phyloP scores from a whole-genome alignment of 2,113 vertebrate species.

The Xenopus laevis region DNA sequence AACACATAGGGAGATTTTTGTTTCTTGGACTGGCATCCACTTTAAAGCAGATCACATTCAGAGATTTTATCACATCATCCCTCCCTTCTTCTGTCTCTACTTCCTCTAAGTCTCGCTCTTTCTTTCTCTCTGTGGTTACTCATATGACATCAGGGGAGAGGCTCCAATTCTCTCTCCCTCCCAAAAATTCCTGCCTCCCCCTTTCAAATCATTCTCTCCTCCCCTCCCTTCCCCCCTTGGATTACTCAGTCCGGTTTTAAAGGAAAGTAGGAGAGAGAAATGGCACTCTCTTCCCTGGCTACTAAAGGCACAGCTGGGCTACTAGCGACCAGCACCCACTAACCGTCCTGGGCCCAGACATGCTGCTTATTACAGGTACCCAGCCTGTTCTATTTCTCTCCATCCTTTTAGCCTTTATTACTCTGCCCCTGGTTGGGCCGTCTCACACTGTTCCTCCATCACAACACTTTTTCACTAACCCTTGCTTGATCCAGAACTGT shows the following conservation, averaged over 20 bases:
- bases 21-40: too few relatives aligned
- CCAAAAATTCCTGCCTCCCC: constrained; percentile 41
- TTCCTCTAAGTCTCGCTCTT: constrained; percentile 10
- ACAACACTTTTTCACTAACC: neutral
- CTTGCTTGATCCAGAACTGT: neutral
- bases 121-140: constrained; percentile 32
- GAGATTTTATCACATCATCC: constrained; percentile 13
- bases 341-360: constrained; percentile 34
- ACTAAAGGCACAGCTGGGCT: constrained; percentile 32
- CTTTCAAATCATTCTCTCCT: constrained; percentile 9
- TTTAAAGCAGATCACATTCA: neutral
- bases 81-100: constrained; percentile 14
- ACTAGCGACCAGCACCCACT: constrained; percentile 22
- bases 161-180: constrained; percentile 41
- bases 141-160: constrained; percentile 41
- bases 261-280: constrained; percentile 34
- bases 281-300: constrained; percentile 37
- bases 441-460: constrained; percentile 8
- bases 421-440: constrained; percentile 7
- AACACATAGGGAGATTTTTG: too few relatives aligned
- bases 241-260: constrained; percentile 37
- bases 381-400: neutral
- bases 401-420: neutral
- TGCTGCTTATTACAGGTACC: constrained; percentile 40
- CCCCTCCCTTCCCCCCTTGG: constrained; percentile 22